Conservation (phyloP, 2,797 vertebrate species). For the Hozukius guyotensis region DNA sequence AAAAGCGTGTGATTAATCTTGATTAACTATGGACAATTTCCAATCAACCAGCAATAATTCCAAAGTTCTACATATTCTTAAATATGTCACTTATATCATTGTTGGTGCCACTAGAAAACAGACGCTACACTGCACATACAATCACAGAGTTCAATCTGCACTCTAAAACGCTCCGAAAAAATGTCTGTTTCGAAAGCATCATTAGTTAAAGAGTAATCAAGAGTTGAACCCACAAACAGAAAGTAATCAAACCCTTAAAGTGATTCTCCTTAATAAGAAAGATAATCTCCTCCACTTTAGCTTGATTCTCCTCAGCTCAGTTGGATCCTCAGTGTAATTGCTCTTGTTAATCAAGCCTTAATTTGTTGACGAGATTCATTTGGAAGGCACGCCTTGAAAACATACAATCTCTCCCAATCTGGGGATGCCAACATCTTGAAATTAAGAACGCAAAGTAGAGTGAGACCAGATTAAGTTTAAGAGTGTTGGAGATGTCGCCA, state of each 20-base stretch:
- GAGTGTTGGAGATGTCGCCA: constrained; percentile 28
- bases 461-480: constrained; percentile 66
- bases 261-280: constrained; percentile 77
- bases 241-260: constrained; percentile 82
- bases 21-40: neutral
- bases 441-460: constrained; percentile 59
- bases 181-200: constrained; percentile 49
- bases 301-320: constrained; percentile 67
- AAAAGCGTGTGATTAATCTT: no score
- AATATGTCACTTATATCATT: neutral
- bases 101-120: neutral
- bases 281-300: constrained; percentile 78
- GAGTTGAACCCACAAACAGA: constrained; percentile 76
- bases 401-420: constrained; percentile 63
- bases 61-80: neutral
- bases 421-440: constrained; percentile 54
- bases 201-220: constrained; percentile 67
- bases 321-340: constrained; percentile 70
- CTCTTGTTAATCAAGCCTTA: constrained; percentile 81
- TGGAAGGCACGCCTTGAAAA: constrained; percentile 64
- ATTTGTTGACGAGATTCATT: constrained; percentile 81
- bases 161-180: constrained; percentile 41
- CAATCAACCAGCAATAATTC: neutral
- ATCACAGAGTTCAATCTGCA: constrained; percentile 36
- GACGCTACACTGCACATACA: neutral